These are phyloP conservation scores for Brachypterus glaber DNA, from an alignment of 2,888 invertebrate genomes.

Conservation along the genomic window DNA sequence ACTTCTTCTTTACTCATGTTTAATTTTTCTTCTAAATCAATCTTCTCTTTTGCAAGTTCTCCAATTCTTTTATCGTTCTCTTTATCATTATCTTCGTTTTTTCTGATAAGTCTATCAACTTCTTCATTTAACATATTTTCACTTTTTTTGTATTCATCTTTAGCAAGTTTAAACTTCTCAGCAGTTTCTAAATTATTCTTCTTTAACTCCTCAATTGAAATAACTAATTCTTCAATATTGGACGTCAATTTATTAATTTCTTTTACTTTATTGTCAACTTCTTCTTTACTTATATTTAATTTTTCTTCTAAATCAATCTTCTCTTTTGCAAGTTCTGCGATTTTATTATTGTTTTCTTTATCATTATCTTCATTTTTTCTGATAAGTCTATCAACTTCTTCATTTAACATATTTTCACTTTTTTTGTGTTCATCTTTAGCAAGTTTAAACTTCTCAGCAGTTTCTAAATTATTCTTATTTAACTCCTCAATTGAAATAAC, in stretches of 20 bases:
- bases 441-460: too few species aligned
- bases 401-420: too few species aligned
- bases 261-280: conserved; percentile 4
- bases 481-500: too few species aligned
- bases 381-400: conserved; percentile 2
- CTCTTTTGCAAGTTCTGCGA: conserved; percentile 5
- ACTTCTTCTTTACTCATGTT: too few species aligned
- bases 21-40: too few species aligned
- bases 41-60: too few species aligned
- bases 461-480: too few species aligned
- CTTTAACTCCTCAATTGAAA: too few species aligned
- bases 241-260: conserved; percentile 2
- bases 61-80: conserved; percentile 6
- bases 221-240: conserved; percentile 4
- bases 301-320: background rate
- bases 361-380: background rate
- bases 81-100: too few species aligned
- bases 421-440: too few species aligned
- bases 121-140: background rate
- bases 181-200: too few species aligned
- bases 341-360: conserved; percentile 2
- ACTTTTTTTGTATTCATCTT: conserved; percentile 8
- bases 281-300: background rate
- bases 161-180: conserved; percentile 8
- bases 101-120: background rate